Evolutionary conservation across 2,888 invertebrate genomes (phyloP), one percentile per base, ranked within the genome.

Genomic region (Chaitophorus viminalis): DNA sequence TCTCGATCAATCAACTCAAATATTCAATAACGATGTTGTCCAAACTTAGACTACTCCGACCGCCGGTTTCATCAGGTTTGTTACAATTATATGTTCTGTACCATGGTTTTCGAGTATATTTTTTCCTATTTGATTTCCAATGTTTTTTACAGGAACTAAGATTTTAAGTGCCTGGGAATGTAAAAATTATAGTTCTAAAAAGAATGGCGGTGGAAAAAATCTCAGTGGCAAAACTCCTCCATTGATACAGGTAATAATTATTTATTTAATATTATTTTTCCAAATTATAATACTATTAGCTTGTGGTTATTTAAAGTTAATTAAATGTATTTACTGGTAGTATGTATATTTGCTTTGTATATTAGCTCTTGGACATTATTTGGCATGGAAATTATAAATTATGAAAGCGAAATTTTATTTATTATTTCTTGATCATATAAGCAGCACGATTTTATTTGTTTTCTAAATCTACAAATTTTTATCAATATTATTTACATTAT

Each of bases 151-250:
- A 81, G 87, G 87, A n/a, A 11, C 39, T 18, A 74, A 21, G 31
- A 39, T 87, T 33, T 9, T 87, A 60, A 75, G 31, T 87, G 31
- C 72, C 11, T 87, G 79, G 81, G 65, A 74, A 33, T 81, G 25
- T 65, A 87, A 74, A 79, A 72, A 79, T 72, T 79, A 81, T 46
- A 81, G 87, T 29, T 74, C 79, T 74, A 78, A 79, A 87, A 87
- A 79, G 21, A 87, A 79, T 60, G 79, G 79, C 29, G 18, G 54
- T 78, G 70, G 52, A 52, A 86, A 79, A 86, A 86, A 60, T 29
- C 72, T 60, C 21, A 81, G n/a, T 46, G 52, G 72, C 46, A 81
- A 74, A 75, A 70, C 77, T 68, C 77, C 87, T 31, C 87, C 87
- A n/a, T 81, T 87, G 3, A 87, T 87, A 60, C 81, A 87, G 79